Percentiles rank a stretch among this genome's conserved stretches.
Evolutionary conservation across 2,888 invertebrate species (phyloP).

Genomic region (Aporophyla lueneburgensis): DNA sequence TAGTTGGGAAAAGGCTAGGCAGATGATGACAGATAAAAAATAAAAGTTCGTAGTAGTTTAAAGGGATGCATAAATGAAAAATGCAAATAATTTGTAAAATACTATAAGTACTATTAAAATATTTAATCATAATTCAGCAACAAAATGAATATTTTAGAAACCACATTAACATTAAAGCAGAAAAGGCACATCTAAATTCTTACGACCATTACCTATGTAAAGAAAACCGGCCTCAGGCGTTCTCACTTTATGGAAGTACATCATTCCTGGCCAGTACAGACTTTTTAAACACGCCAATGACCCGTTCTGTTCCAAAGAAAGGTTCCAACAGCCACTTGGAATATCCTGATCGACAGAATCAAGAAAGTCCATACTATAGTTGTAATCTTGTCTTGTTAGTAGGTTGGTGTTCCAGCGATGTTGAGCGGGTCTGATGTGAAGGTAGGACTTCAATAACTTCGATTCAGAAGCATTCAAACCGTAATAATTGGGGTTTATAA

Average conservation of each 20-base stretch:
- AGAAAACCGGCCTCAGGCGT: conserved; percentile 94
- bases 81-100: not conserved
- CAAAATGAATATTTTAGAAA: conserved; percentile 1
- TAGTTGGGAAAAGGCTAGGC: too few relatives aligned
- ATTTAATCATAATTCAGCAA: conserved; percentile 5
- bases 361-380: conserved; percentile 96
- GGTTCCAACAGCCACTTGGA: conserved; percentile 94
- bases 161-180: conserved; percentile 87
- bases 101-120: not conserved
- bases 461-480: conserved; percentile 93
- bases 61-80: conserved; percentile 2
- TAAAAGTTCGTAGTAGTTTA: too few relatives aligned
- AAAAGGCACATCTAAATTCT: conserved; percentile 96
- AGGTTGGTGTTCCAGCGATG: conserved; percentile 94
- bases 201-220: conserved; percentile 96
- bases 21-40: too few relatives aligned
- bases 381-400: conserved; percentile 94
- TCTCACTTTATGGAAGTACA: conserved; percentile 94
- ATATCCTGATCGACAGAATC: conserved; percentile 95
- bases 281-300: conserved; percentile 93
- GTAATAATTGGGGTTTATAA: conserved; percentile 93
- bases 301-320: conserved; percentile 93
- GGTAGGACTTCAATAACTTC: conserved; percentile 93
- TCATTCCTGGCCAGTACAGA: conserved; percentile 96
- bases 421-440: conserved; percentile 93